These are phyloP conservation scores for Molossus molossus DNA, from an alignment of 2,797 vertebrate species.

Conservation along the genomic window DNA sequence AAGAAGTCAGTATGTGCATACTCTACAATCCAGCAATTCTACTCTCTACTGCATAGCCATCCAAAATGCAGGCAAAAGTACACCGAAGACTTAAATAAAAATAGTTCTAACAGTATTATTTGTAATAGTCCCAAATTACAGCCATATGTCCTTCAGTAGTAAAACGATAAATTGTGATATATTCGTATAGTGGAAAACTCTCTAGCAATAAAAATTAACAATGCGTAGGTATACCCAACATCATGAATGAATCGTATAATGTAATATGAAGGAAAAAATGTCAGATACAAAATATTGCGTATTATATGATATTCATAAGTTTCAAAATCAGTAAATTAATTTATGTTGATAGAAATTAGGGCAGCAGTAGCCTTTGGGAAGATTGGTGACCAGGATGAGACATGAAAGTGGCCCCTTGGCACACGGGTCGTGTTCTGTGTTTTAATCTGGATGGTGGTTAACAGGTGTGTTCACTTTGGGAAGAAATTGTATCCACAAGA, in stretches of 20 bases:
- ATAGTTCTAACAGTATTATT: neutral
- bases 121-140: neutral
- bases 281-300: neutral
- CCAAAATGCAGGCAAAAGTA: neutral
- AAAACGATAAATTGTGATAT: neutral
- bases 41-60: neutral
- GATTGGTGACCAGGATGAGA: accelerated
- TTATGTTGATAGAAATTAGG: neutral
- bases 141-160: neutral
- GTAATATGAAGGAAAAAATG: too few species aligned
- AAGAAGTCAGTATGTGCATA: accelerated
- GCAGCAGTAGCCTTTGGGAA: neutral
- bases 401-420: neutral
- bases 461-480: neutral
- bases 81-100: neutral
- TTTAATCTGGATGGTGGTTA: neutral
- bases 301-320: too few species aligned
- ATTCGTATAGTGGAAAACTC: neutral
- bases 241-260: neutral
- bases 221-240: neutral
- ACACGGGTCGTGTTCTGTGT: neutral
- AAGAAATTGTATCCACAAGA: neutral
- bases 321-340: neutral
- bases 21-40: accelerated
- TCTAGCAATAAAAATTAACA: neutral